Conservation (phyloP, 2,113 vertebrate species). For the Xiphophorus couchianus region DNA sequence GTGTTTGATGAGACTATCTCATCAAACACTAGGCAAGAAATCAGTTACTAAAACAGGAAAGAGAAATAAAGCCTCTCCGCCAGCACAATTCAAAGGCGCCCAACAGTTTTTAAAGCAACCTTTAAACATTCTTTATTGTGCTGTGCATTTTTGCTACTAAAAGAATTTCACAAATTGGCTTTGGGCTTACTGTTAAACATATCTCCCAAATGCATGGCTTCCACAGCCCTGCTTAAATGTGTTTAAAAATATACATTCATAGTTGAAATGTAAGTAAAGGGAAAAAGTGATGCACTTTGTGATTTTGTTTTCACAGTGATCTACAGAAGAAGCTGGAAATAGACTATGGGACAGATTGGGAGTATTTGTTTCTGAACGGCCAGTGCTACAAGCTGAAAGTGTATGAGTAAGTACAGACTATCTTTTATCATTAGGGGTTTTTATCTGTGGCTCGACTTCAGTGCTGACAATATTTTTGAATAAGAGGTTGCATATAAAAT, state of each 20-base stretch:
- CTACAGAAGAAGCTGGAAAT: conserved; percentile 66
- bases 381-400: conserved; percentile 76
- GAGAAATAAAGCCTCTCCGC: conserved; percentile 81
- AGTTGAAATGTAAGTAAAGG: not conserved
- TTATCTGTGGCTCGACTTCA: no score
- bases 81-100: conserved; percentile 70
- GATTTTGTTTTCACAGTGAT: conserved; percentile 56
- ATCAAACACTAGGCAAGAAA: conserved; percentile 66
- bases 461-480: no score
- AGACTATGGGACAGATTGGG: conserved; percentile 75
- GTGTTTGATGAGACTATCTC: conserved; percentile 82
- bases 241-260: not conserved
- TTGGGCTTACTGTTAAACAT: not conserved
- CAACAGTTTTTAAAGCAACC: conserved; percentile 40
- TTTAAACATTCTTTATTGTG: conserved; percentile 1
- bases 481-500: no score
- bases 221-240: not conserved
- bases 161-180: not conserved
- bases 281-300: not conserved
- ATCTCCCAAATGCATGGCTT: not conserved
- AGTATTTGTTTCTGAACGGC: conserved; percentile 75
- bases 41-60: conserved; percentile 76
- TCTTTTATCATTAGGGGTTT: no score
- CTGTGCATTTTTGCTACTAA: not conserved
- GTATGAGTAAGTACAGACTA: conserved; percentile 72